phyloP scores from a whole-genome alignment of 2,113 vertebrate species.

The Vidua chalybeata region DNA sequence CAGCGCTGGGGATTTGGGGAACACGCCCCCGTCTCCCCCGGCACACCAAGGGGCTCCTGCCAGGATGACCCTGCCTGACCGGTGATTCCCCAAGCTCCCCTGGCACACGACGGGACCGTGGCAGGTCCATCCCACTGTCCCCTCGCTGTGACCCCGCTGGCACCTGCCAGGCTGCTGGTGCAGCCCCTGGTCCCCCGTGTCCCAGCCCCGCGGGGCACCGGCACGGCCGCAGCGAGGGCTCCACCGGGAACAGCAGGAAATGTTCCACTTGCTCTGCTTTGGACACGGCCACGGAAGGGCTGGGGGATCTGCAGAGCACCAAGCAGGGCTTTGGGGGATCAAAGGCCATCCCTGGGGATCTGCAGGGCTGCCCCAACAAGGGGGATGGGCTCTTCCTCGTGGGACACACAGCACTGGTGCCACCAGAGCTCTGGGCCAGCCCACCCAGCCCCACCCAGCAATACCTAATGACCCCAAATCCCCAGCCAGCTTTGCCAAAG shows the following conservation, averaged over 20 bases:
- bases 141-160: accelerated
- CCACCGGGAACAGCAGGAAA: conserved; percentile 22
- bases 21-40: not conserved
- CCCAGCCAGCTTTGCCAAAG: not conserved
- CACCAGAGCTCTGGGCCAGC: not conserved
- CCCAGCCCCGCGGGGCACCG: not conserved
- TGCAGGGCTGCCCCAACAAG: not conserved
- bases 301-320: too few species aligned
- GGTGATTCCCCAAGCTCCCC: accelerated
- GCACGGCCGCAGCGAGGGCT: not conserved
- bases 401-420: not conserved
- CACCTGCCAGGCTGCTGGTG: not conserved
- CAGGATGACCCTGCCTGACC: accelerated
- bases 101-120: accelerated
- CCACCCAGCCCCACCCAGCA: too few species aligned
- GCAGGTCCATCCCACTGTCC: accelerated
- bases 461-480: accelerated
- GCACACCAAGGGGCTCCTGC: not conserved
- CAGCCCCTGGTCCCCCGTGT: accelerated
- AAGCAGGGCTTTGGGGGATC: not conserved
- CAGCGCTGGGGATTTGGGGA: not conserved
- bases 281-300: not conserved
- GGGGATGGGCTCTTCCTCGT: not conserved
- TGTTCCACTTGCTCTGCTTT: not conserved
- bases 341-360: not conserved